Percentiles rank a stretch among this genome's conserved stretches.
These are phyloP conservation scores for Geococcyx californianus DNA, from an alignment of 2,113 vertebrate species.

Conservation along the genomic window DNA sequence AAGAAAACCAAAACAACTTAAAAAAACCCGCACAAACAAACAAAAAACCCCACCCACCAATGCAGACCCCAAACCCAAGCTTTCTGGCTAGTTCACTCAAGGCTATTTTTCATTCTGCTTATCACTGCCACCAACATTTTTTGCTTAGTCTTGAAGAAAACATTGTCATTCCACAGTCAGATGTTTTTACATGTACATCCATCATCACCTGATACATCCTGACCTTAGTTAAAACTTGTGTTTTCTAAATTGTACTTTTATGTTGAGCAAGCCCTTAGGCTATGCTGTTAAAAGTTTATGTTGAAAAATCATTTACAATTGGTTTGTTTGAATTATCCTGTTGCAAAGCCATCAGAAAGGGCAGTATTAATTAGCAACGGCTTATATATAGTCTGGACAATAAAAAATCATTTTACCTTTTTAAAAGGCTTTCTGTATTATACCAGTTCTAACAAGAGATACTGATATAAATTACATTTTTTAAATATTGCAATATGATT, in stretches of 20 bases:
- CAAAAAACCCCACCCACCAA: neutral
- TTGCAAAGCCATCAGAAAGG: slow-evolving; percentile 68
- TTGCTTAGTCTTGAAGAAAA: slow-evolving; percentile 69
- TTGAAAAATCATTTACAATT: slow-evolving; percentile 76
- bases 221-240: slow-evolving; percentile 71
- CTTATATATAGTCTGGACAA: slow-evolving; percentile 64
- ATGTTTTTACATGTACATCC: slow-evolving; percentile 63
- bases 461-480: slow-evolving; percentile 6
- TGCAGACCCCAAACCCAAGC: neutral
- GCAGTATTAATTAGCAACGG: slow-evolving; percentile 66
- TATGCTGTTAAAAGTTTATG: slow-evolving; percentile 76
- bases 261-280: slow-evolving; percentile 74
- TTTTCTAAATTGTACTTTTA: slow-evolving; percentile 77
- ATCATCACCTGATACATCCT: slow-evolving; percentile 48
- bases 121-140: slow-evolving; percentile 49
- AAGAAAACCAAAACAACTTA: neutral
- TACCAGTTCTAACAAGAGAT: slow-evolving; percentile 16
- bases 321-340: slow-evolving; percentile 73
- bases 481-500: neutral
- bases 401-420: slow-evolving; percentile 37
- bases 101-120: slow-evolving; percentile 40
- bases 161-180: slow-evolving; percentile 21
- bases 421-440: slow-evolving; percentile 16
- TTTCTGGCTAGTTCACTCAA: neutral
- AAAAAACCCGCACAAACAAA: rapidly evolving